Base-by-base conservation (phyloP, 2,797 vertebrate genomes). In the Dryobates pubescens region DNA sequence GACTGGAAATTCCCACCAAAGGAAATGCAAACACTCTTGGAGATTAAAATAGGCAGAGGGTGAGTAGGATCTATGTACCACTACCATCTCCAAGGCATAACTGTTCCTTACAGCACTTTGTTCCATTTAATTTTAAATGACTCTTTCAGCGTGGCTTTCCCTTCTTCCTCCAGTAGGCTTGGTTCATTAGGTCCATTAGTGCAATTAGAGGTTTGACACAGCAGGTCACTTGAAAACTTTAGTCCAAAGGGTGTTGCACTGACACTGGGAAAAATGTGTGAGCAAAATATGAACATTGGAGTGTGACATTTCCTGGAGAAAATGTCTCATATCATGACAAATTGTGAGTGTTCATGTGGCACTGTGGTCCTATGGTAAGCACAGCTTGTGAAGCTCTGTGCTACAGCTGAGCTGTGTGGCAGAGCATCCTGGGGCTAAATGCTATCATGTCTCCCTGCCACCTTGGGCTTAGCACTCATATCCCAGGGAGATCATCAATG, bases 181-280 rank as follows among this genome's bases (percentile, higher is more conserved):
- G 82, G 73, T 89, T 96, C 80, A 70, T 97, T 95, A 95, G 53
- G 62, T 86, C 93, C 91, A 81, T 96, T 96, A 96, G 84, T 34
- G 57, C 88, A 93, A 94, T 86, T 91, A 90, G 29, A 13, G 51
- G 67, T 64, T 85, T 20, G n/a, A 71, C 83, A 83, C 36, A 92
- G 88, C 82, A 94, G 68, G 76, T 41, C 74, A 59, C 75, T 76
- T 88, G 51, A 86, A 95, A 94, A 61, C 49, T 59, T 94, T 80
- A 74, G 43, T 93, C 89, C 90, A 88, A 78, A 95, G 86, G 64
- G 86, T 24, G 17, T 86, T 83, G 15, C 7, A 43, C 69, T 91
- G 86, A 36, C 51, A 86, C 64, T 0, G 0, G 62, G 32, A 81
- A 71, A 76, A 82, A 57, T 41, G 8, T 3, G 4, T 17, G 53